Evolutionary conservation across 1,140 invertebrate genomes (phyloP).

Genomic region (Drosophila willistoni): DNA sequence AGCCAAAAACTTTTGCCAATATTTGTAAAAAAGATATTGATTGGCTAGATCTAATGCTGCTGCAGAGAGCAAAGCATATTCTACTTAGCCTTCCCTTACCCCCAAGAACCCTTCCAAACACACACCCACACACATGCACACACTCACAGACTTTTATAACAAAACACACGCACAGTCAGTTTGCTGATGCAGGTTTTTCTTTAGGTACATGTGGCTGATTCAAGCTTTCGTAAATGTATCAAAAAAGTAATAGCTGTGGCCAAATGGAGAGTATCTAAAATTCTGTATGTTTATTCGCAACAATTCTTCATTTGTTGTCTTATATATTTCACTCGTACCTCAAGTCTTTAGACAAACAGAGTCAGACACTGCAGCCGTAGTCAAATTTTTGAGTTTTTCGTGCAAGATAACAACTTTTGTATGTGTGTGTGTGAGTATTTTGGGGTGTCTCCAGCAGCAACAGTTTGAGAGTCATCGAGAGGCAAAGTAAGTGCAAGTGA

Average conservation of each 20-base stretch:
- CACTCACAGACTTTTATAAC: too few relatives aligned
- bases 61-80: conserved; percentile 14
- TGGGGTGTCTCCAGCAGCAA: conserved; percentile 36
- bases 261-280: conserved; percentile 21
- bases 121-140: neutral
- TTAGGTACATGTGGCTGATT: neutral
- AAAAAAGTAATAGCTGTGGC: too few relatives aligned
- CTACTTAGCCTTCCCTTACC: neutral
- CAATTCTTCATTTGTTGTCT: conserved; percentile 14
- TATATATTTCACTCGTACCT: conserved; percentile 30
- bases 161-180: neutral
- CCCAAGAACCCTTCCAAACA: conserved; percentile 23
- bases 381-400: conserved; percentile 69
- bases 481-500: conserved; percentile 53
- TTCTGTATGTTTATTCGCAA: neutral
- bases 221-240: too few relatives aligned
- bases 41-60: conserved; percentile 52
- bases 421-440: neutral
- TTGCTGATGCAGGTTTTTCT: neutral
- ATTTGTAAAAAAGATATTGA: conserved; percentile 82
- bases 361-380: conserved; percentile 33
- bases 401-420: conserved; percentile 74
- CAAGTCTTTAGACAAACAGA: conserved; percentile 78
- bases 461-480: conserved; percentile 78
- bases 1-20: conserved; percentile 72